Percentiles rank a stretch among this genome's conserved stretches.
phyloP scores from a whole-genome alignment of 2,113 vertebrate species.

The Callipepla squamata region DNA sequence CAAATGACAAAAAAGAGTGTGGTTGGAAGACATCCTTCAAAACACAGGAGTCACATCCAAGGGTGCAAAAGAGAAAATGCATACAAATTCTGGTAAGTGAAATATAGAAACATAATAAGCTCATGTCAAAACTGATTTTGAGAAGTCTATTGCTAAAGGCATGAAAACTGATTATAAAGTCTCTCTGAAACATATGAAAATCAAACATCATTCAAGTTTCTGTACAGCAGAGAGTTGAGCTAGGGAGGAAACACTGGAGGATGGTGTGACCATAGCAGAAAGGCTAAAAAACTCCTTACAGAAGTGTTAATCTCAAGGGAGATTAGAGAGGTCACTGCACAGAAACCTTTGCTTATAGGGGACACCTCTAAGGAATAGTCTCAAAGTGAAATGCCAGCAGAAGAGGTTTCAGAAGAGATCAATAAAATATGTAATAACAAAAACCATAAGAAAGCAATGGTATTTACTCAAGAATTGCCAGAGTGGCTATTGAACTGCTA shows the following conservation, averaged over 20 bases:
- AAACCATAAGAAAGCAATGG: background rate
- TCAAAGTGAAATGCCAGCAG: slow-evolving; percentile 20
- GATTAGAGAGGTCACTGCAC: background rate
- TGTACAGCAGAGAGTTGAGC: background rate
- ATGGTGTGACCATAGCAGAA: background rate
- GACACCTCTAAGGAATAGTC: background rate
- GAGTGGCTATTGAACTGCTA: background rate
- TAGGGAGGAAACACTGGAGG: background rate
- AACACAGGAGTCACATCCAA: background rate
- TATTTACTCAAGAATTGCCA: background rate
- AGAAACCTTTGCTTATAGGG: background rate
- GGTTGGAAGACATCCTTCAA: background rate
- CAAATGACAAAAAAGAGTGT: too few species aligned
- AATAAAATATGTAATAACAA: slow-evolving; percentile 9
- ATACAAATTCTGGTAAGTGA: background rate
- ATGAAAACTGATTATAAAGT: background rate
- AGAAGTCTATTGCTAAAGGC: background rate
- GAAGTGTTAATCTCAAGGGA: background rate
- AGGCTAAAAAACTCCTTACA: background rate
- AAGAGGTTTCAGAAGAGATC: slow-evolving; percentile 12
- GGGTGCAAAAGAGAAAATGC: background rate
- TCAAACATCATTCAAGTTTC: background rate
- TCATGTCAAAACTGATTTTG: background rate
- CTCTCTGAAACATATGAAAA: background rate
- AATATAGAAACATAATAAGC: background rate